Evolutionary conservation across 2,797 vertebrate genomes (phyloP), one percentile per base, ranked within the genome.

Genomic region (Chromis chromis): DNA sequence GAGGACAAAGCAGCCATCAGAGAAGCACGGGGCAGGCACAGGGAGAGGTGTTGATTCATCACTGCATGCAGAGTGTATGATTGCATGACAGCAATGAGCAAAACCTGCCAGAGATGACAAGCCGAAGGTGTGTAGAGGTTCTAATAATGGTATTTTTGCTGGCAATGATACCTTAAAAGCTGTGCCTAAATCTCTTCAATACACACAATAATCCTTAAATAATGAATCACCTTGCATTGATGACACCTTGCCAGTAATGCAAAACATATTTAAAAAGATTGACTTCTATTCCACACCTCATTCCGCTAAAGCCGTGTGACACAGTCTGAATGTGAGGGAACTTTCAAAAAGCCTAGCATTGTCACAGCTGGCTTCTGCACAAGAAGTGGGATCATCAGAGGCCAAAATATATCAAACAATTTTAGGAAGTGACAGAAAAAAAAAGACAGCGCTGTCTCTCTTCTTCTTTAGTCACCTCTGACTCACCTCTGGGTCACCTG

Each of bases 401-500:
- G 61, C 46, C 36, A n/a, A 70, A 76, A 49, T 48, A 36, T 25
- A 64, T 68, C 40, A 22, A 68, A 63, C 9, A 58, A 53, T 57
- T 73, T 76, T 70, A 71, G 57, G 57, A 68, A 24, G 44, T 72
- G 74, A 69, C 62, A 56, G 59, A 42, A 61, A 53, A 61, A 53
- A 68, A 25, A 46, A 74, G 74, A 70, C 61, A 79, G 64, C 14
- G 31, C 65, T 57, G 52, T 79, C 60, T 77, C 57, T 50, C 56
- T 80, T 83, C 66, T 73, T 75, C 64, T 83, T 81, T 48, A 19
- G 73, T 92, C 91, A 85, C 85, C 90, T 90, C 92, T 71, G 89
- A 86, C 90, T 93, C 92, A 93, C 91, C 91, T 93, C 89, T 76
- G 75, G 86, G 92, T 92, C 91, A 93, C 91, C 91, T 78, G 85